Base-by-base conservation (phyloP, 2,888 invertebrate species). In the Eudemis profundana region DNA sequence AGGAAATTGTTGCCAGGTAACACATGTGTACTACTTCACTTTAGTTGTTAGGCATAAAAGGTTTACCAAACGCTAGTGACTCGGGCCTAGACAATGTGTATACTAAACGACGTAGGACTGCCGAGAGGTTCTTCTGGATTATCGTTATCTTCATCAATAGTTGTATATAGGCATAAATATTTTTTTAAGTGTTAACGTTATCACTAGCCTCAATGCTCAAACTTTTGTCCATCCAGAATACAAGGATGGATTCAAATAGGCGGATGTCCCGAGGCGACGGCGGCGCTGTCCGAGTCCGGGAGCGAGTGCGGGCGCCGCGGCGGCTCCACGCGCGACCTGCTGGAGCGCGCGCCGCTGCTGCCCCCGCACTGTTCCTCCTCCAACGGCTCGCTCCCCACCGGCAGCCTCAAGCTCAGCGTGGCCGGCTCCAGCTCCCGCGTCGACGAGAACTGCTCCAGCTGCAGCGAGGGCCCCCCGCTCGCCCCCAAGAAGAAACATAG, bases 1-100 rank as follows among this genome's bases (percentile, higher is more conserved):
- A 96, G 23, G 98, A 98, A 84, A 96, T 99, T 65, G 96, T 97
- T 72, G 94, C 95, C 77, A 95, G 98, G 92, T 90, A 68, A 62
- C 15, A 3, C 27, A 4, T 21, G 12, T 3, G 2, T 21, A 8
- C n/a, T n/a, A n/a, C n/a, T n/a, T n/a, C n/a, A n/a, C n/a, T n/a
- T n/a, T n/a, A n/a, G n/a, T n/a, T n/a, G n/a, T n/a, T n/a, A n/a
- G n/a, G n/a, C n/a, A n/a, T n/a, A n/a, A n/a, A n/a, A n/a, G n/a
- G n/a, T n/a, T n/a, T n/a, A n/a, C n/a, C n/a, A n/a, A n/a, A n/a
- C n/a, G n/a, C n/a, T n/a, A n/a, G n/a, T n/a, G n/a, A n/a, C n/a
- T n/a, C n/a, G n/a, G n/a, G n/a, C n/a, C n/a, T n/a, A n/a, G n/a
- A n/a, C n/a, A n/a, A n/a, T n/a, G n/a, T n/a, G n/a, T n/a, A n/a